Evolutionary conservation across 1,140 invertebrate species (phyloP).

Genomic region (Atopsyche davidsoni): DNA sequence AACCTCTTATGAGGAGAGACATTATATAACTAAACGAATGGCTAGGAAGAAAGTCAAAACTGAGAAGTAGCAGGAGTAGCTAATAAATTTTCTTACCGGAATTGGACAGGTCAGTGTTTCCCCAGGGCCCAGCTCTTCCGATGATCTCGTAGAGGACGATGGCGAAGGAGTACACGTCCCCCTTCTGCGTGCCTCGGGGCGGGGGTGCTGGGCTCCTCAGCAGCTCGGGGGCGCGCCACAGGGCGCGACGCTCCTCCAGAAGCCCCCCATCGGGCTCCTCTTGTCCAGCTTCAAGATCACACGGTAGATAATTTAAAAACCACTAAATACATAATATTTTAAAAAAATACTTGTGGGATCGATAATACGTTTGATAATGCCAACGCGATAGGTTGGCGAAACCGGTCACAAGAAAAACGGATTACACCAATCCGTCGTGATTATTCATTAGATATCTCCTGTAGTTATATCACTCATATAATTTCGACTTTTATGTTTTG

Average conservation of each 20-base stretch:
- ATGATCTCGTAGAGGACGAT: conserved; percentile 69
- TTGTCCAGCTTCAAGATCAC: conserved; percentile 54
- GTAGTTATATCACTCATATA: too few relatives aligned
- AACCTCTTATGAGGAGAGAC: too few relatives aligned
- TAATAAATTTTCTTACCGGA: conserved; percentile 45
- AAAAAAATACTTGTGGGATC: background rate
- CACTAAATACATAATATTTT: background rate
- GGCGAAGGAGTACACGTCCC: conserved; percentile 65
- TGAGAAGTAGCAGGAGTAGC: background rate
- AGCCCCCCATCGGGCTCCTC: conserved; percentile 47
- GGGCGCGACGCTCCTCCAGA: conserved; percentile 43
- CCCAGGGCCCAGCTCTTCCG: conserved; percentile 64
- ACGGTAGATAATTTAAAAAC: background rate
- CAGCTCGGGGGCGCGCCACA: conserved; percentile 67
- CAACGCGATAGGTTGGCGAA: too few relatives aligned
- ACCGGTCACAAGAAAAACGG: too few relatives aligned
- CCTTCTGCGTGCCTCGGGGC: conserved; percentile 61
- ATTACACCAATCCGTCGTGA: too few relatives aligned
- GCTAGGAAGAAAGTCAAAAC: too few relatives aligned
- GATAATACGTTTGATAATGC: too few relatives aligned
- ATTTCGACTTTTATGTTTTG: too few relatives aligned
- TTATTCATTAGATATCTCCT: background rate
- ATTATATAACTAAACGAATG: too few relatives aligned
- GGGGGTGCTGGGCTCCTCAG: conserved; percentile 48
- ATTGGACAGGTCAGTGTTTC: conserved; percentile 52